Evolutionary conservation across 2,797 vertebrate genomes (phyloP), one percentile per base, ranked within the genome.

Genomic region (Cynopterus sphinx): DNA sequence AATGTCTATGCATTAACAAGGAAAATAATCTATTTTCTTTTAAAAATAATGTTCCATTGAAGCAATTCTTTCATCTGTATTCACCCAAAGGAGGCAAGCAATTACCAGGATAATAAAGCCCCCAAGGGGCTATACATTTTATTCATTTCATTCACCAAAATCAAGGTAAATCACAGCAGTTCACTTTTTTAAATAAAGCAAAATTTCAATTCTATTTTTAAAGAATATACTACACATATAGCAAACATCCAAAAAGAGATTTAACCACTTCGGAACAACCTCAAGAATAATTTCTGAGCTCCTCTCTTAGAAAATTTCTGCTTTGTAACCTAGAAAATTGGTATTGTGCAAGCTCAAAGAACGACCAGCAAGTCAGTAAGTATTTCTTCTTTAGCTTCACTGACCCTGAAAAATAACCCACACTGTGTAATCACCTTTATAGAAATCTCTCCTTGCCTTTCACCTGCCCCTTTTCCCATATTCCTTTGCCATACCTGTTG

Each of bases 21-120:
- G 24, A 17, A 13, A 28, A 88, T 90, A 68, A 53, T 63, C 9
- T 70, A 95, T 61, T 91, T 78, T 96, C 65, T 94, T 85, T 63
- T 94, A 16, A 90, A 97, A 94, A 81, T 92, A 87, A 88, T 86
- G n/a, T 88, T 86, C 31, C 51, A 88, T 92, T 83, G 68, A 88
- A 77, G 36, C n/a, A 95, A 90, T 82, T 94, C 22, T 83, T 95
- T 93, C 68, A 90, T 84, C 61, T 81, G 49, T 81, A 85, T 71
- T 81, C 41, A 85, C 9, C 81, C 24, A 68, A 96, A 92, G 43
- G 22, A 95, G 22, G 31, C n/a, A 95, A 22, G 26, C 28, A 95
- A 91, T 78, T 86, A 83, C n/a, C 57, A 91, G 78, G 24, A 73
- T 36, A 96, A 82, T 22, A 82, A 94, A 86, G 21, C 12, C 39